Percentiles rank a stretch among this genome's conserved stretches.
These are phyloP conservation scores for Phasia obesa DNA, from an alignment of 2,888 invertebrate genomes.

Conservation along the genomic window DNA sequence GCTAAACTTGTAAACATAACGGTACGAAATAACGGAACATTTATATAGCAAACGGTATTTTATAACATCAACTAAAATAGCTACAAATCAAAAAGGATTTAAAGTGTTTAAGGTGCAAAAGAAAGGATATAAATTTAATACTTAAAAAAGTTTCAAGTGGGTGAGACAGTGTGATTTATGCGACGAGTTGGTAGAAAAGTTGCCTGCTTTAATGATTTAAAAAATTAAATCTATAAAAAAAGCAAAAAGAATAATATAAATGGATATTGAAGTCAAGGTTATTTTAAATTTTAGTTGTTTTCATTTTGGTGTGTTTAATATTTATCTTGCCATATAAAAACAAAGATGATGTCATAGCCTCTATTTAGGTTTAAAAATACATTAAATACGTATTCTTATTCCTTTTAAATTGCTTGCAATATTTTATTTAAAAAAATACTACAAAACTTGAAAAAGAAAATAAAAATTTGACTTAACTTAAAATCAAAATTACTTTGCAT, in stretches of 20 bases:
- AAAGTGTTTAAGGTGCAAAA: constrained; percentile 48
- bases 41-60: background rate
- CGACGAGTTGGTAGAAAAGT: background rate
- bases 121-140: background rate
- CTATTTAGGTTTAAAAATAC: constrained; percentile 7
- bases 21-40: constrained; percentile 51
- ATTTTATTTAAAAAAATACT: background rate
- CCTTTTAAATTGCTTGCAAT: background rate
- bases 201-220: background rate
- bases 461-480: background rate
- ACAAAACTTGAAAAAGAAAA: background rate
- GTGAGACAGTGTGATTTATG: background rate
- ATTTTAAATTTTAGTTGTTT: constrained; percentile 10
- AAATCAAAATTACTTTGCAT: background rate
- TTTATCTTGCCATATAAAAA: constrained; percentile 15
- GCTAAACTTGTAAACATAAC: constrained; percentile 69
- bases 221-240: background rate
- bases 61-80: constrained; percentile 10
- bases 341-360: constrained; percentile 67
- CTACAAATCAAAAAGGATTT: constrained; percentile 48
- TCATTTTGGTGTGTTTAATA: constrained; percentile 1
- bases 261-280: constrained; percentile 59
- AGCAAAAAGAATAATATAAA: background rate
- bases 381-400: background rate
- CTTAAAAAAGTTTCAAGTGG: constrained; percentile 5